These are phyloP conservation scores for Paramisgurnus dabryanus DNA, from an alignment of 2,113 vertebrate species.

Conservation along the genomic window DNA sequence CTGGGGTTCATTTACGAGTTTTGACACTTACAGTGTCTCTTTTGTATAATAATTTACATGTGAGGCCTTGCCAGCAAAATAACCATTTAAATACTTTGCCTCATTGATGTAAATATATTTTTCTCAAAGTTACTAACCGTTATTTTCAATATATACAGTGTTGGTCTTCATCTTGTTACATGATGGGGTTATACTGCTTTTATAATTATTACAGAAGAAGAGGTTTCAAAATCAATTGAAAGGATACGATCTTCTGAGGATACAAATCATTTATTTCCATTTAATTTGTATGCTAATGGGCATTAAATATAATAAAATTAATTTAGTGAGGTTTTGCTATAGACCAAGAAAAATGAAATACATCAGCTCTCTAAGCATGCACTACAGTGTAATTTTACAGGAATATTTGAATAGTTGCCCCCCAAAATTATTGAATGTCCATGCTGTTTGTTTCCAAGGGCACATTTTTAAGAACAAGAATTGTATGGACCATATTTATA, in stretches of 20 bases:
- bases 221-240: background rate
- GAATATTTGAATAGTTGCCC: too few species aligned
- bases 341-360: too few species aligned
- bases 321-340: too few species aligned
- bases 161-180: background rate
- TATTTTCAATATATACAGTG: background rate
- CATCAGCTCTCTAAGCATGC: too few species aligned
- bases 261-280: background rate
- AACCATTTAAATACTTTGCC: constrained; percentile 44
- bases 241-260: too few species aligned
- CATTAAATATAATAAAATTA: too few species aligned
- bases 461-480: too few species aligned
- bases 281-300: too few species aligned
- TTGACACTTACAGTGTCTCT: constrained; percentile 49
- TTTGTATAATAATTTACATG: constrained; percentile 28
- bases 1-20: constrained; percentile 22
- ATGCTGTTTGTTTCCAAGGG: too few species aligned
- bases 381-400: too few species aligned
- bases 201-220: background rate
- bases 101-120: constrained; percentile 45
- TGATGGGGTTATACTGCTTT: background rate
- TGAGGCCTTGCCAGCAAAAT: constrained; percentile 50
- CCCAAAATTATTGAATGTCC: too few species aligned
- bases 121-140: constrained; percentile 31
- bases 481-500: too few species aligned